Conservation (phyloP, 2,888 invertebrate species). For the Vanessa cardui region DNA sequence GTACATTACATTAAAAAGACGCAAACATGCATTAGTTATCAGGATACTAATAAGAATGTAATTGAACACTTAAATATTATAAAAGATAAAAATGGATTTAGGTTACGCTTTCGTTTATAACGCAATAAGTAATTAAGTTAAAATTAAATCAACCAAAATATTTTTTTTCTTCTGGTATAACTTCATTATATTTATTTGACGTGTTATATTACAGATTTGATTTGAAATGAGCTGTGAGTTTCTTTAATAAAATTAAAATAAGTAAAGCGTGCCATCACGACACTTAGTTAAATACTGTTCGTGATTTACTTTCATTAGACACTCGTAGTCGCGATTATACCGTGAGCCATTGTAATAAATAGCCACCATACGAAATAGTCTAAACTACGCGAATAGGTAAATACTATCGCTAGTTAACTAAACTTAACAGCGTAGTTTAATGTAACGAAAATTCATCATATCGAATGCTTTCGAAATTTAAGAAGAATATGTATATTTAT, state of each 20-base stretch:
- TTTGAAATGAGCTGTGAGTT: background rate
- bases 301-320: slow-evolving; percentile 36
- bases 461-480: background rate
- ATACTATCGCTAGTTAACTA: background rate
- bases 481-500: no score
- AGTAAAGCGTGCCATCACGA: slow-evolving; percentile 16
- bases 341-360: slow-evolving; percentile 32
- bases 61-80: no score
- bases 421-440: background rate
- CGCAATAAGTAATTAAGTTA: no score
- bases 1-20: no score
- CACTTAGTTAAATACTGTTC: slow-evolving; percentile 23
- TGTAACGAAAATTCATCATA: background rate
- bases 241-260: slow-evolving; percentile 9
- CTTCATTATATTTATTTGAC: background rate
- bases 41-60: no score
- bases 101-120: no score
- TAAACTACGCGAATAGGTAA: background rate
- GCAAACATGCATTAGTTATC: no score
- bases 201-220: background rate
- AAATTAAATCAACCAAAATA: no score
- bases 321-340: slow-evolving; percentile 23
- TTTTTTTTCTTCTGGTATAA: background rate
- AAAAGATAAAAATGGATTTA: no score
- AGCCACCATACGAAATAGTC: slow-evolving; percentile 20